Percentiles rank a stretch among this genome's conserved stretches.
phyloP scores from a whole-genome alignment of 2,888 invertebrate species.

The Drosophila greeni region DNA sequence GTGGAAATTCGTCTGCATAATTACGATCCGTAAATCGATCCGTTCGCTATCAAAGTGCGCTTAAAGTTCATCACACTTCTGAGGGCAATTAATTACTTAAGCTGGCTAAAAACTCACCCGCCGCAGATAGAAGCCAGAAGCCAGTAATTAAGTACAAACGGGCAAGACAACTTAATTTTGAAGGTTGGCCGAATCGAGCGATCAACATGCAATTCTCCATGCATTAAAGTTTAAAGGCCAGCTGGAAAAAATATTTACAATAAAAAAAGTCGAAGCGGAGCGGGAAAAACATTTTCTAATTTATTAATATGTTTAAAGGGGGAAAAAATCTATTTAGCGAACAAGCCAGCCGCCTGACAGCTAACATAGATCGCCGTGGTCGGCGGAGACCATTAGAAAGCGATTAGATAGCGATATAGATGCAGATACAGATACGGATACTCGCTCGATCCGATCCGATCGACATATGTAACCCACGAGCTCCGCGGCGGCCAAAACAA shows the following conservation, averaged over 20 bases:
- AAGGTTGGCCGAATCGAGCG: slow-evolving; percentile 58
- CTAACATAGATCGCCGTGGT: slow-evolving; percentile 69
- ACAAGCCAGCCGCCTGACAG: slow-evolving; percentile 68
- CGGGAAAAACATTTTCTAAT: slow-evolving; percentile 70
- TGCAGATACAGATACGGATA: slow-evolving; percentile 48
- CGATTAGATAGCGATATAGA: slow-evolving; percentile 74
- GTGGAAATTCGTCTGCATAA: slow-evolving; percentile 31
- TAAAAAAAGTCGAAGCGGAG: slow-evolving; percentile 10
- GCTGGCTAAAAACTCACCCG: slow-evolving; percentile 21
- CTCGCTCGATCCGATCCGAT: slow-evolving; percentile 38
- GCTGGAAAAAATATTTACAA: slow-evolving; percentile 10
- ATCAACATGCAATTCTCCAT: slow-evolving; percentile 65
- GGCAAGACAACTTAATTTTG: slow-evolving; percentile 69
- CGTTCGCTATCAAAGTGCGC: slow-evolving; percentile 48
- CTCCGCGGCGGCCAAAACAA: slow-evolving; percentile 51
- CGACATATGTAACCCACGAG: slow-evolving; percentile 67
- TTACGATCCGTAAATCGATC: slow-evolving; percentile 11
- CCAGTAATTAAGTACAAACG: slow-evolving; percentile 62
- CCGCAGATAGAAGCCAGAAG: slow-evolving; percentile 22
- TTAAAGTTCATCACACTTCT: slow-evolving; percentile 66
- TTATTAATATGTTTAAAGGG: slow-evolving; percentile 68
- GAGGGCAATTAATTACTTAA: slow-evolving; percentile 62
- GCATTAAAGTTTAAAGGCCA: slow-evolving; percentile 70
- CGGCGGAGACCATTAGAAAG: slow-evolving; percentile 69
- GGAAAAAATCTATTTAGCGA: slow-evolving; percentile 67